phyloP scores from a whole-genome alignment of 30 jellyfish, hydroid and myxozoan species.

The Hydra vulgaris region DNA sequence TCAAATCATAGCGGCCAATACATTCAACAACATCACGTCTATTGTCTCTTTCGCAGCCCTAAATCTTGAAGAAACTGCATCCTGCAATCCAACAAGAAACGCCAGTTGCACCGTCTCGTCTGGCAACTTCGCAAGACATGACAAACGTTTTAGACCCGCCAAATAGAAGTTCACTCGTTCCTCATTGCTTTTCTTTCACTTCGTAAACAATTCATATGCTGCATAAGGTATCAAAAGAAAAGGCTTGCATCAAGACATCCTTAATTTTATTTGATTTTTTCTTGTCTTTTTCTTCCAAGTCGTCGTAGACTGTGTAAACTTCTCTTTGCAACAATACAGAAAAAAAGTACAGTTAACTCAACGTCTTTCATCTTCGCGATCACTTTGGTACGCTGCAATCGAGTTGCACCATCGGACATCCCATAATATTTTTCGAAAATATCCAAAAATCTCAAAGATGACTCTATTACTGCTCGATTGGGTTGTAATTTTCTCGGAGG shows the following conservation, averaged over 20 bases:
- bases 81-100: background rate
- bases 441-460: background rate
- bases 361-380: background rate
- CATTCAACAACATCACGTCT: too few relatives aligned
- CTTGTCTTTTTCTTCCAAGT: background rate
- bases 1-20: too few relatives aligned
- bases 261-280: background rate
- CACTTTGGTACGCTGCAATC: background rate
- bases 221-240: background rate
- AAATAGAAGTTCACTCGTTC: background rate
- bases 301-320: background rate
- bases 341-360: background rate
- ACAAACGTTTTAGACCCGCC: background rate
- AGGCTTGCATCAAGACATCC: background rate
- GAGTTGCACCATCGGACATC: background rate
- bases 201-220: background rate
- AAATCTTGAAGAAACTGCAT: background rate
- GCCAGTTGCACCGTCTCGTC: background rate
- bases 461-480: background rate
- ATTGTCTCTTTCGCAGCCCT: background rate
- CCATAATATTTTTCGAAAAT: background rate
- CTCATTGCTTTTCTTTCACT: background rate
- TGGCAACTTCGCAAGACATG: background rate
- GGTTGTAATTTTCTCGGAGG: background rate
- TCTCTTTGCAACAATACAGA: background rate